Conservation (phyloP, 2,113 vertebrate genomes). For the Leptodactylus fuscus region DNA sequence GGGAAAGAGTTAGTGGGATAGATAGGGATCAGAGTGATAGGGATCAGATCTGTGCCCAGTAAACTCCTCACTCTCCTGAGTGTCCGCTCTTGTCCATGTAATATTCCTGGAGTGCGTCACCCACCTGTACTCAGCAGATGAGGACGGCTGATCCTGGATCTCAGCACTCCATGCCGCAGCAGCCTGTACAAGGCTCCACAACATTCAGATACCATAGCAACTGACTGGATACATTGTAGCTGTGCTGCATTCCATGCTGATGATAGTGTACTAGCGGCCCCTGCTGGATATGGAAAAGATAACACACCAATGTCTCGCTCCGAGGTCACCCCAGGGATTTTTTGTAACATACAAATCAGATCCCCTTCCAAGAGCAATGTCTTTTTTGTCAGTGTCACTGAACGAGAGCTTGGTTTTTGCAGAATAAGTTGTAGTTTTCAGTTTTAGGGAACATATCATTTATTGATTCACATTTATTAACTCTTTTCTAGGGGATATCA, state of each 20-base stretch:
- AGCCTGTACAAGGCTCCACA: not conserved
- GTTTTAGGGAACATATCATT: too few species aligned
- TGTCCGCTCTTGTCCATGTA: slow-evolving; percentile 5
- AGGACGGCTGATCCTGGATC: not conserved
- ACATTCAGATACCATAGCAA: slow-evolving; percentile 47
- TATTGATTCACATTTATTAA: too few species aligned
- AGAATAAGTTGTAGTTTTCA: too few species aligned
- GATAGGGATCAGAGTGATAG: too few species aligned
- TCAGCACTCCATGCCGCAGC: not conserved
- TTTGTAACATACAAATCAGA: too few species aligned
- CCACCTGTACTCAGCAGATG: slow-evolving; percentile 2
- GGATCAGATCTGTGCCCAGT: not conserved
- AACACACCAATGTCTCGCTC: not conserved
- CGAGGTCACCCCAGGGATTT: too few species aligned
- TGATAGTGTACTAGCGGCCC: not conserved
- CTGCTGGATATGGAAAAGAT: not conserved
- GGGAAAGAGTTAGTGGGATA: too few species aligned
- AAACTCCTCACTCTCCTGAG: not conserved
- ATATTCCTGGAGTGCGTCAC: not conserved
- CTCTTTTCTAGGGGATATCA: too few species aligned
- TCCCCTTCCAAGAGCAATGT: too few species aligned
- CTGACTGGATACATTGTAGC: slow-evolving; percentile 14
- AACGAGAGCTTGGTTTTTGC: too few species aligned
- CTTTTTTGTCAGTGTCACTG: too few species aligned
- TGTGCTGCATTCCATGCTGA: not conserved